phyloP scores from a whole-genome alignment of 2,113 vertebrate genomes.

The Stomatorhinus ivindoensis region DNA sequence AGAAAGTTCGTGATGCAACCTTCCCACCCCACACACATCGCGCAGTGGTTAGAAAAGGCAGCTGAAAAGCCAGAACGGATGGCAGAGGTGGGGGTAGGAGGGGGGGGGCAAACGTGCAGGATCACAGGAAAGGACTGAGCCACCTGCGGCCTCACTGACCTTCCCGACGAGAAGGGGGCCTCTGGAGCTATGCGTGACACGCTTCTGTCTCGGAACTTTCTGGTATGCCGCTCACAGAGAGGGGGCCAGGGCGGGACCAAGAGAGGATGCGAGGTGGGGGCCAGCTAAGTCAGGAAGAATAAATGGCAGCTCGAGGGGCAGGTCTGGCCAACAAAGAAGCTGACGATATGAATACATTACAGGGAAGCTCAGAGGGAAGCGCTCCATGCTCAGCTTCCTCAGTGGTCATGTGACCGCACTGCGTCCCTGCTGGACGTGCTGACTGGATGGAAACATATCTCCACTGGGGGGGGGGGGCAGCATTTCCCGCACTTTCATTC shows the following conservation, averaged over 20 bases:
- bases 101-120: slow-evolving; percentile 23
- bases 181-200: slow-evolving; percentile 54
- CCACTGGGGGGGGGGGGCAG: neutral
- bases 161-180: slow-evolving; percentile 67
- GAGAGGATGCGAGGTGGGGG: neutral
- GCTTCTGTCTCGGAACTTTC: slow-evolving; percentile 55
- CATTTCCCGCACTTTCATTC: neutral
- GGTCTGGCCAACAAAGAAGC: slow-evolving; percentile 20
- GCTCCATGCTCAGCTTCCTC: neutral
- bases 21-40: neutral
- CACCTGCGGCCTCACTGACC: slow-evolving; percentile 62
- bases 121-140: slow-evolving; percentile 56
- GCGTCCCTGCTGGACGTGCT: neutral
- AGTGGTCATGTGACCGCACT: neutral
- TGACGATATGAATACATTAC: slow-evolving; percentile 24
- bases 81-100: slow-evolving; percentile 49
- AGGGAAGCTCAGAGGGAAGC: slow-evolving; percentile 3
- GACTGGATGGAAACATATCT: neutral
- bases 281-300: slow-evolving; percentile 23
- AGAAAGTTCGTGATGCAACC: neutral
- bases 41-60: neutral
- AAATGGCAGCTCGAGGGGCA: slow-evolving; percentile 12
- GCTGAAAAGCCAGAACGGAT: slow-evolving; percentile 14
- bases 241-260: slow-evolving; percentile 29
- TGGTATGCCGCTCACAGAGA: slow-evolving; percentile 60